Evolutionary conservation across 2,888 invertebrate species (phyloP), one percentile per base, ranked within the genome.

Genomic region (Pseudolycoriella hygida): DNA sequence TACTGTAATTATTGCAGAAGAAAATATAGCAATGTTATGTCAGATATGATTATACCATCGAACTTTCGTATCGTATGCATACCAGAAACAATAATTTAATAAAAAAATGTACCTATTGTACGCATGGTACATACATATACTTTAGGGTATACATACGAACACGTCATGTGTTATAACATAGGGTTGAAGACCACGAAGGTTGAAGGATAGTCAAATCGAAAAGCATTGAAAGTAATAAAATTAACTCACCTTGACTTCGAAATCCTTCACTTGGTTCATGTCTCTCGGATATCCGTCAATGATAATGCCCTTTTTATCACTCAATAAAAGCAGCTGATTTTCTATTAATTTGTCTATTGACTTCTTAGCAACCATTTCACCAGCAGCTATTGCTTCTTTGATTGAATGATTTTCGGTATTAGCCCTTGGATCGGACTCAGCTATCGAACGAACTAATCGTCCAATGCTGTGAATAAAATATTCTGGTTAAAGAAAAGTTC

Each of bases 221-320:
- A 14, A 18, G 19, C 15, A 44, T 17, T 49, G 42, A 20, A 40
- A 17, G 40, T 25, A 15, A 45, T 15, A 44, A 42, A 41, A n/a
- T n/a, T n/a, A 41, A 46, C 58, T 59, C 56, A 93, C 94, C 77
- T 89, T 87, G 46, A 72, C 76, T 65, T 97, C 88, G 61, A 96
- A 97, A 56, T 79, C 76, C 44, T 77, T 73, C 53, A 88, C 82
- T 68, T 97, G 96, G 42, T 79, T 77, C 59, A 90, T 68, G 57
- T 93, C 90, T 46, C 96, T 70, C 0, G 97, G 97, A 61, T 86
- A 97, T 0, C 96, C 96, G 56, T 96, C 96, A 46, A 98, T 76
- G 47, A 97, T 76, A 47, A 94, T 78, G 3, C 94, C 93, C 47
- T 72, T 71, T 17, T 76, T 75, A 6, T 74, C 76, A 34, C 67